phyloP scores from a whole-genome alignment of 1,140 invertebrate genomes.

The Epicauta chinensis region DNA sequence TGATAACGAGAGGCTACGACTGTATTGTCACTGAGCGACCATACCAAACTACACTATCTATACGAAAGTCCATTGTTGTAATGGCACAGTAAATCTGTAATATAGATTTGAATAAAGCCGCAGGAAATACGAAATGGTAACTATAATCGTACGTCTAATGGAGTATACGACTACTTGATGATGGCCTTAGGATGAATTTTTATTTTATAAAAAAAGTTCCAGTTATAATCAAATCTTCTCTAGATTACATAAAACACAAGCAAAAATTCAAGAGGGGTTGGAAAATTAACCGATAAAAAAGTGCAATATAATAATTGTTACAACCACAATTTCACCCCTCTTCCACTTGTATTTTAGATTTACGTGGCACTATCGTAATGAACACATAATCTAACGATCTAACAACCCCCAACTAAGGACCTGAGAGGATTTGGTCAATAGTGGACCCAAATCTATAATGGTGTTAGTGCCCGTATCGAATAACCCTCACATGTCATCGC shows the following conservation, averaged over 20 bases:
- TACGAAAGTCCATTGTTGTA: constrained; percentile 26
- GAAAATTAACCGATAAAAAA: constrained; percentile 18
- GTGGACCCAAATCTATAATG: constrained; percentile 23
- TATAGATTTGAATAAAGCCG: constrained; percentile 32
- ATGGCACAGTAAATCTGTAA: constrained; percentile 26
- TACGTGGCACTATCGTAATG: constrained; percentile 27
- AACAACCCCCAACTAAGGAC: neutral
- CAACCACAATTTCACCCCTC: too few relatives aligned
- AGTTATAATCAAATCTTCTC: constrained; percentile 26
- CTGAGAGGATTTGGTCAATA: constrained; percentile 18
- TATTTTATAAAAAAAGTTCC: neutral
- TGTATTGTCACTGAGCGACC: constrained; percentile 27
- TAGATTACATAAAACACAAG: constrained; percentile 36
- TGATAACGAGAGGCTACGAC: constrained; percentile 29
- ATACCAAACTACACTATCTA: constrained; percentile 23
- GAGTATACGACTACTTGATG: constrained; percentile 16
- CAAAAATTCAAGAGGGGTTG: constrained; percentile 17
- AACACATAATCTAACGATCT: constrained; percentile 33
- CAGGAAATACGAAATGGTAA: constrained; percentile 31
- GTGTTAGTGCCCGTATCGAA: constrained; percentile 23
- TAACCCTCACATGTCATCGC: constrained; percentile 9
- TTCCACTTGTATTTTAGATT: too few relatives aligned
- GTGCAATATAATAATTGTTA: neutral
- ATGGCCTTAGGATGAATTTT: constrained; percentile 18
- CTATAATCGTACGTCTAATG: constrained; percentile 27